Base-by-base conservation (phyloP, 2,888 invertebrate species). In the Lasius fuliginosus region DNA sequence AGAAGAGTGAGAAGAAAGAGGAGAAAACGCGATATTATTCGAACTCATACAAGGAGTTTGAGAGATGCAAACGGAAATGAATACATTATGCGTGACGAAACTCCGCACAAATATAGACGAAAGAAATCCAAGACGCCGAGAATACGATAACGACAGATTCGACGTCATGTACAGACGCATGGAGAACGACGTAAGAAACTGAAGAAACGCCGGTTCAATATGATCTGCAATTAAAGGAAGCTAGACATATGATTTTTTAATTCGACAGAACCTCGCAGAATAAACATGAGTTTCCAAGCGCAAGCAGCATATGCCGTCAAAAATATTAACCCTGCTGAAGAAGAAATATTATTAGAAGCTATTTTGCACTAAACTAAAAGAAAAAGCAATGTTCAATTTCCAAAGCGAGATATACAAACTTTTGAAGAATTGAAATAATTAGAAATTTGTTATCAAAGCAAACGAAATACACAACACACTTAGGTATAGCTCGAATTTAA, bases 11-110 rank as follows among this genome's bases (percentile, higher is more conserved):
- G 49, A 6, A 8, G 49, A 53, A 53, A 53, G n/a, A 53, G 49
- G n/a, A 53, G n/a, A 53, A 53, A 53, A 8, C 49, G n/a, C 49
- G n/a, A 6, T 36, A 36, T 36, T 36, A 36, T 5, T 36, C 36
- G 4, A 53, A n/a, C 49, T n/a, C 49, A n/a, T 53, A 53, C 49
- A n/a, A 53, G 49, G 49, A 53, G 49, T 53, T 53, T 6, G 49
- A 53, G n/a, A 53, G 49, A 53, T 53, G 49, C 49, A n/a, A 53
- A n/a, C 49, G 49, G 49, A 53, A 53, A 53, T 53, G n/a, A 53
- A 53, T 53, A 53, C n/a, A 53, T 53, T 53, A 53, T 53, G 49
- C 49, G 49, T 53, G 8, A 53, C 49, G 49, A 53, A n/a, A 53
- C 49, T 53, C 49, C 8, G n/a, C n/a, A n/a, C 49, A 53, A 53